Conservation (phyloP, 1,140 invertebrate genomes). For the Pseudomyrmex sp. region DNA sequence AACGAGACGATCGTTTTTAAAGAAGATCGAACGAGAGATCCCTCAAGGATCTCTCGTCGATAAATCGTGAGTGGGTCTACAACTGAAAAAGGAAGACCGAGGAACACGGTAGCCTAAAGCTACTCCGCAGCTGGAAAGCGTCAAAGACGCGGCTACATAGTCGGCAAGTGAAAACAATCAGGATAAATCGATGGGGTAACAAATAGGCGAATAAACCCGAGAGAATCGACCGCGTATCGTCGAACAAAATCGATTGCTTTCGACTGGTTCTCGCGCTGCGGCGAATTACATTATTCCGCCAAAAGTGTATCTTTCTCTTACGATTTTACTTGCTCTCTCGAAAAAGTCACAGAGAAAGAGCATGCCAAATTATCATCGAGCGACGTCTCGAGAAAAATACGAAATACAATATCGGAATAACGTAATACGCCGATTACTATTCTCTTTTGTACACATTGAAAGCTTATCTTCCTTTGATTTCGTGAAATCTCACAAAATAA, state of each 20-base stretch:
- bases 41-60: constrained; percentile 49
- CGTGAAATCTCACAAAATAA: constrained; percentile 1
- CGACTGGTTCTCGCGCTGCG: background rate
- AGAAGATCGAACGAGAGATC: constrained; percentile 48
- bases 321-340: background rate
- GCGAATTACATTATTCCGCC: background rate
- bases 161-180: constrained; percentile 20
- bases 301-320: constrained; percentile 23
- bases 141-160: constrained; percentile 11
- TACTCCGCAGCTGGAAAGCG: background rate
- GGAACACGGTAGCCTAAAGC: constrained; percentile 13
- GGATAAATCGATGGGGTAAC: background rate
- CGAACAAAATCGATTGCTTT: constrained; percentile 15
- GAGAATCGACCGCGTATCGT: background rate
- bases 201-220: background rate
- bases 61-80: constrained; percentile 60
- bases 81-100: constrained; percentile 23
- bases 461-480: constrained; percentile 18
- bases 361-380: constrained; percentile 16
- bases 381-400: background rate
- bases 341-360: background rate
- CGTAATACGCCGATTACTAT: constrained; percentile 1
- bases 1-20: constrained; percentile 7
- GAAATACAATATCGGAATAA: background rate
- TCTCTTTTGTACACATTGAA: background rate